Base-by-base conservation (phyloP, 2,888 invertebrate species). In the Syritta pipiens region DNA sequence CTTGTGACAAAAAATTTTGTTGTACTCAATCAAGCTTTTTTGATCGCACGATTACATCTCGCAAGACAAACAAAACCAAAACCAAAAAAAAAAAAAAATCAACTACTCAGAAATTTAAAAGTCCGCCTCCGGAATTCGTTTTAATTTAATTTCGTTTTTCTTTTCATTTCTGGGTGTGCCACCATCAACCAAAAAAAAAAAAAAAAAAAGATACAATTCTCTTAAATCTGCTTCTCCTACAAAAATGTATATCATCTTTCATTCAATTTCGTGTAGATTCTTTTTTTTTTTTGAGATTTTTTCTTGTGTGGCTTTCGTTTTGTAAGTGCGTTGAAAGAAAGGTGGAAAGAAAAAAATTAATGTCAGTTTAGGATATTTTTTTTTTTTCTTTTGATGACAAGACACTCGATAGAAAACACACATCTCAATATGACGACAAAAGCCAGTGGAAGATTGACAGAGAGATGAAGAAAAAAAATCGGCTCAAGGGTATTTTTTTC, bases 121-220 rank as follows among this genome's bases (percentile, higher is more conserved):
- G 46, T 28, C 62, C 63, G 62, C 53, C 71, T 71, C 55, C 46
- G 71, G 71, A 46, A 63, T 63, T 63, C n/a, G 55, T 53, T 63
- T 63, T 48, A 55, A 55, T 71, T 71, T 55, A 22, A 28, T 10
- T 48, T 53, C 24, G 46, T 63, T 71, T 62, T 55, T n/a, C n/a
- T 30, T 63, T 63, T 48, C 37, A 17, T 48, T 63, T 32, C 35
- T 46, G 71, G 71, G 62, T 72, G 71, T 63, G 71, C 55, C 71
- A n/a, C 14, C 10, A 17, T 17, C n/a, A n/a, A n/a, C n/a, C n/a
- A n/a, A n/a, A n/a, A n/a, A n/a, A n/a, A n/a, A n/a, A n/a, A n/a
- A n/a, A n/a, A n/a, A n/a, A n/a, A n/a, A 46, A 30, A 63, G 51
- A 42, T 51, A 49, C 28, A 51, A 51, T 51, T 63, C 51, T 40